Percentiles rank a stretch among this genome's conserved stretches.
These are phyloP conservation scores for Terrapene triunguis DNA, from an alignment of 2,113 vertebrate genomes.

Conservation along the genomic window DNA sequence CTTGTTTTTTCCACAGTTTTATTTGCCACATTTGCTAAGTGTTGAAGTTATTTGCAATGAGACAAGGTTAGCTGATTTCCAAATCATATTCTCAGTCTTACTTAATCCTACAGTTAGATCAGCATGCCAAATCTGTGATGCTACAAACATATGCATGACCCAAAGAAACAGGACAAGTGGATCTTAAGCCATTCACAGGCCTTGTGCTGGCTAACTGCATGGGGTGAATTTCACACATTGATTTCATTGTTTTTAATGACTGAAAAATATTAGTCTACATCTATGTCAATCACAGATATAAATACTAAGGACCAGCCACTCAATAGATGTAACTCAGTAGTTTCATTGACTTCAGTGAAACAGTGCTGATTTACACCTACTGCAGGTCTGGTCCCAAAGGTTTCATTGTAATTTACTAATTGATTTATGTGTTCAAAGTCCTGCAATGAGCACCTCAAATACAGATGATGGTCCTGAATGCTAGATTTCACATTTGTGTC, in stretches of 20 bases:
- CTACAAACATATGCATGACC: neutral
- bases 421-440: neutral
- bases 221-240: neutral
- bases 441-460: neutral
- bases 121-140: neutral
- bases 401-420: neutral
- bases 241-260: neutral
- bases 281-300: too few relatives aligned
- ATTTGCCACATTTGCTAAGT: neutral
- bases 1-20: neutral
- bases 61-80: neutral
- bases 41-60: neutral
- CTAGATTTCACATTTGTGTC: neutral
- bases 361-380: too few relatives aligned
- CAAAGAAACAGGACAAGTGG: neutral
- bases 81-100: neutral
- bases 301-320: too few relatives aligned
- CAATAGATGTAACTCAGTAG: too few relatives aligned
- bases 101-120: rapidly evolving
- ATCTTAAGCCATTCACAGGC: neutral
- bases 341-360: too few relatives aligned
- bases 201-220: too few relatives aligned
- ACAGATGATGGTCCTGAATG: neutral
- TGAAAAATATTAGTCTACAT: too few relatives aligned
- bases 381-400: too few relatives aligned